phyloP scores from a whole-genome alignment of 2,888 invertebrate genomes.

The Biston betularia region DNA sequence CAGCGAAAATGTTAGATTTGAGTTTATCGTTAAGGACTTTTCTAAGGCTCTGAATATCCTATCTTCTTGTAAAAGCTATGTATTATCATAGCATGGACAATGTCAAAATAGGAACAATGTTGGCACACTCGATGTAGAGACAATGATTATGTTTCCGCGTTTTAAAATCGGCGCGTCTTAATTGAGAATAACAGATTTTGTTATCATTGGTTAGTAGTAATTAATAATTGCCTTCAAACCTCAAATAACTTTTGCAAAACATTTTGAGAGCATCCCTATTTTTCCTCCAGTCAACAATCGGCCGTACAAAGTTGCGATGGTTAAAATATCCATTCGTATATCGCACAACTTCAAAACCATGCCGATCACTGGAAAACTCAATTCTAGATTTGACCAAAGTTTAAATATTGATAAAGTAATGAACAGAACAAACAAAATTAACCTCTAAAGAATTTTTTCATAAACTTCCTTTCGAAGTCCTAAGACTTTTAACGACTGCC shows the following conservation, averaged over 20 bases:
- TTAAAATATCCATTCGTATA: conserved; percentile 67
- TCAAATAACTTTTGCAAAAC: not conserved
- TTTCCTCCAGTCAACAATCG: not conserved
- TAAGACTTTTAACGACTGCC: conserved; percentile 77
- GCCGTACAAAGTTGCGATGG: conserved; percentile 62
- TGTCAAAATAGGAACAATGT: no score
- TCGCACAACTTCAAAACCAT: conserved; percentile 59
- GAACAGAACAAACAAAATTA: conserved; percentile 75
- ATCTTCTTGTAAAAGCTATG: no score
- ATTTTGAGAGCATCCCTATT: not conserved
- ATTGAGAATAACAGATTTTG: no score
- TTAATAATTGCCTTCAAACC: no score
- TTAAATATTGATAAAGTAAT: conserved; percentile 72
- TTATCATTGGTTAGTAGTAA: no score
- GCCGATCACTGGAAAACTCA: conserved; percentile 74
- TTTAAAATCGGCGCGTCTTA: no score
- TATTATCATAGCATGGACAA: no score
- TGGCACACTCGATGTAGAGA: no score
- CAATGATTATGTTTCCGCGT: no score
- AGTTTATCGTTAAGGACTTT: no score
- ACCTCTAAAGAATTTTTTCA: conserved; percentile 61
- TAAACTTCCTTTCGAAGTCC: conserved; percentile 66
- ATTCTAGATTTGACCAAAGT: conserved; percentile 44
- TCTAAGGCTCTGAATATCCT: no score
- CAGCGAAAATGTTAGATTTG: no score